Conservation (phyloP, 2,797 vertebrate species). For the Ataeniobius toweri region DNA sequence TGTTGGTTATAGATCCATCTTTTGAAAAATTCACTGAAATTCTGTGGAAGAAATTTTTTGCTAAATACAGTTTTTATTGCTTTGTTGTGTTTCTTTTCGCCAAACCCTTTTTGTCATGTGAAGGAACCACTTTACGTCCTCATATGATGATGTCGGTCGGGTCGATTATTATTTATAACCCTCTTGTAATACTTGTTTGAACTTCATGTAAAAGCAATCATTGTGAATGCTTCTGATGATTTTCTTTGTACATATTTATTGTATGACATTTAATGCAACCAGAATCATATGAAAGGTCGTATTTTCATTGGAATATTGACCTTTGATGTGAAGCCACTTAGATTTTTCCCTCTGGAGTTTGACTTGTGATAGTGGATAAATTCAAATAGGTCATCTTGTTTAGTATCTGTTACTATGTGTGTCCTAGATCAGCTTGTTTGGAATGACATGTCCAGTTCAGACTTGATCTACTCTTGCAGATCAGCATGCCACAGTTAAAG, state of each 20-base stretch:
- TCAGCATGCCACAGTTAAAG: too few species aligned
- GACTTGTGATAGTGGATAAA: background rate
- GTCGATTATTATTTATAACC: slow-evolving; percentile 59
- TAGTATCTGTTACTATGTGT: too few species aligned
- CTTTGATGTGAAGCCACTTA: background rate
- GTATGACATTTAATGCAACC: background rate
- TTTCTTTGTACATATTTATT: background rate
- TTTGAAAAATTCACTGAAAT: slow-evolving; percentile 1
- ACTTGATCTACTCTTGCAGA: too few species aligned
- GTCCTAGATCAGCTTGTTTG: too few species aligned
- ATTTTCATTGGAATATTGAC: slow-evolving; percentile 1
- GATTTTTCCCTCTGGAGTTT: background rate
- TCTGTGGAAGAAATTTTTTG: background rate
- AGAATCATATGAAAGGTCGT: background rate
- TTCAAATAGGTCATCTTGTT: too few species aligned
- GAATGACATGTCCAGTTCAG: too few species aligned
- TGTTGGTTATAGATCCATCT: slow-evolving; percentile 10
- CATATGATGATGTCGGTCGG: background rate
- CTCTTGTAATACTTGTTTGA: slow-evolving; percentile 71
- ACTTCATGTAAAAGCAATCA: slow-evolving; percentile 29
- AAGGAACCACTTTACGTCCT: slow-evolving; percentile 1
- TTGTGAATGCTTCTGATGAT: slow-evolving; percentile 62
- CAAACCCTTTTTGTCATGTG: background rate
- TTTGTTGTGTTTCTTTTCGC: background rate
- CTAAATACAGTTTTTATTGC: background rate